phyloP scores from a whole-genome alignment of 2,888 invertebrate species.

The Melinopterus prodromus region DNA sequence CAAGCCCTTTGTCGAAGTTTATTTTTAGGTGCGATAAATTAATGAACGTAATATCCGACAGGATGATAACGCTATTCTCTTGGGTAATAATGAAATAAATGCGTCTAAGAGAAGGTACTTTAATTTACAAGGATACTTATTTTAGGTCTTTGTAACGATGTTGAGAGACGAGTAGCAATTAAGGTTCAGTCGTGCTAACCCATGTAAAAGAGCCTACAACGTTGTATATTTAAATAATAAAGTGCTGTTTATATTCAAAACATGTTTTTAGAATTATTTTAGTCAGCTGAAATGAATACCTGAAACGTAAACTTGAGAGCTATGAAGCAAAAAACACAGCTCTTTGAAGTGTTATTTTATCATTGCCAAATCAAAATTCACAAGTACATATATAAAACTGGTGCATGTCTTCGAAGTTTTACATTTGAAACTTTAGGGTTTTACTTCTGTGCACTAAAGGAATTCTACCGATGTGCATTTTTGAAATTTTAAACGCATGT shows the following conservation, averaged over 20 bases:
- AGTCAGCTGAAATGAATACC: not conserved
- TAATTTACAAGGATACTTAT: not conserved
- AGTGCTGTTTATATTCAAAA: not conserved
- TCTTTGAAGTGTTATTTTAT: no score
- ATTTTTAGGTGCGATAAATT: constrained; percentile 28
- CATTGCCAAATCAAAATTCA: no score
- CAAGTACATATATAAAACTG: no score
- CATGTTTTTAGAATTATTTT: not conserved
- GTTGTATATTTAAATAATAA: not conserved
- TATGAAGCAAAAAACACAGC: no score
- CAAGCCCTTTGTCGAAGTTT: constrained; percentile 27
- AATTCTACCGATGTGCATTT: no score
- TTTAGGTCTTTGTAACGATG: not conserved
- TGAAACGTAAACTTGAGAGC: not conserved
- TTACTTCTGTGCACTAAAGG: no score
- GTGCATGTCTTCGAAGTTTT: no score
- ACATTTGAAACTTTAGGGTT: no score
- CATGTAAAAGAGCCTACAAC: not conserved
- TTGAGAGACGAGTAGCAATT: not conserved
- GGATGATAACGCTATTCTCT: not conserved
- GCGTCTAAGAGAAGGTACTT: not conserved
- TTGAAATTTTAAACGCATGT: no score
- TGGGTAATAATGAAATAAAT: not conserved
- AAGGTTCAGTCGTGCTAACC: not conserved
- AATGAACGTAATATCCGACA: constrained; percentile 30